These are phyloP conservation scores for Drosophila equinoxialis DNA, from an alignment of 1,140 invertebrate genomes.

Conservation along the genomic window DNA sequence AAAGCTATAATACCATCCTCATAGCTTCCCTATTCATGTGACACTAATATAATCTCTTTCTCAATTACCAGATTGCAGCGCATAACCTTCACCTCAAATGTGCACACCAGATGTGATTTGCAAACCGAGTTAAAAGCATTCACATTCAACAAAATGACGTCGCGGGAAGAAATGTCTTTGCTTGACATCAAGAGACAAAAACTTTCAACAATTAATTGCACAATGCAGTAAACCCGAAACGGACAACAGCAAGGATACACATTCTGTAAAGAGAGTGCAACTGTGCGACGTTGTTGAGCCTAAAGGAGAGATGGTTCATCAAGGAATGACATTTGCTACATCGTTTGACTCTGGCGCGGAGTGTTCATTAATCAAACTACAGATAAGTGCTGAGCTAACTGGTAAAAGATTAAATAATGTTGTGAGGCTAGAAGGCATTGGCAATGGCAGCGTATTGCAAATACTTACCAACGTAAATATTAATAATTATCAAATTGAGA, in stretches of 20 bases:
- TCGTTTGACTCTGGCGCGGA: constrained; percentile 19
- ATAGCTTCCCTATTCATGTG: too few relatives aligned
- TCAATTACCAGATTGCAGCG: constrained; percentile 11
- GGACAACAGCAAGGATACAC: constrained; percentile 22
- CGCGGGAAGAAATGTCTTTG: constrained; percentile 25
- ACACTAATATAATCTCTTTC: too few relatives aligned
- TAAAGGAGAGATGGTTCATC: constrained; percentile 21
- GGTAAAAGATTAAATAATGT: constrained; percentile 13
- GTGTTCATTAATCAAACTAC: constrained; percentile 22
- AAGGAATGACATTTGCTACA: constrained; percentile 19
- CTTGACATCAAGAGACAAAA: constrained; percentile 21
- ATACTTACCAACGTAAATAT: constrained; percentile 6
- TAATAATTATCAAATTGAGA: constrained; percentile 30
- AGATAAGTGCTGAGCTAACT: constrained; percentile 23
- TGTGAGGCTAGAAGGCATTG: not conserved
- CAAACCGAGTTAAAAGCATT: constrained; percentile 30
- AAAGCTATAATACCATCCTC: too few relatives aligned
- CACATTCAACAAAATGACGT: constrained; percentile 31
- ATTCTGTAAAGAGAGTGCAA: constrained; percentile 19
- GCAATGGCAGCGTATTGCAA: not conserved
- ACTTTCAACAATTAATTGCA: constrained; percentile 27
- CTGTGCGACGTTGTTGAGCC: constrained; percentile 28
- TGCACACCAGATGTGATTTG: constrained; percentile 23
- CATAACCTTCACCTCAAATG: constrained; percentile 26
- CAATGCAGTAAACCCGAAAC: constrained; percentile 22